Base-by-base conservation (phyloP, 2,888 invertebrate genomes). In the Mythimna vitellina region DNA sequence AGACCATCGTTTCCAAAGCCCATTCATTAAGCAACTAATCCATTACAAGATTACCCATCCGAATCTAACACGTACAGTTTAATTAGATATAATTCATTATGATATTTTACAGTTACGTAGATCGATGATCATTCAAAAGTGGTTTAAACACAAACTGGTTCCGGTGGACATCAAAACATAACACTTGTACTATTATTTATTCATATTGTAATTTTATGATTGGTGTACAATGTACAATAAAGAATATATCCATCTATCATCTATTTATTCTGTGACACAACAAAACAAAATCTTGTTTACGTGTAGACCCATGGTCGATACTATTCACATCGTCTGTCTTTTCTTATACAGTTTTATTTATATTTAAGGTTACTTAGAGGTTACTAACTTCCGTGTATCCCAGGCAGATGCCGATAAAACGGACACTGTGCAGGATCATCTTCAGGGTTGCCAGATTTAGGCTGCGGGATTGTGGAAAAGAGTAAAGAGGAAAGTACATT, bases 1-100 rank as follows among this genome's bases (percentile, higher is more conserved):
- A 32, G n/a, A 58, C n/a, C 54, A 65, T 51, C 29, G 12, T 53
- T 46, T 60, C 25, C 14, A 60, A 53, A 14, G 12, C 25, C 8
- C 20, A 58, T 78, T 57, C 70, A 75, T 75, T 57, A 75, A 63
- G 3, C 12, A 53, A 49, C 12, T 6, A 58, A 54, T 54, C 69
- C 22, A 73, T 76, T 54, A 76, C n/a, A 54, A 54, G 38, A 77
- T 69, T 22, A 49, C 49, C 35, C 60, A 69, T 61, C 22, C 38
- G 14, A 76, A 69, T 42, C 49, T 38, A 69, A 77, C 60, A 69
- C 46, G 22, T 60, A 53, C 22, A 54, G 35, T 22, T 17, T 64
- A 54, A 53, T 58, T 57, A 32, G 17, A 17, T 49, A 17, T 42
- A 20, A 65, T 22, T n/a, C 7, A 66, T 58, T 5, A 57, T n/a